Evolutionary conservation across 2,797 vertebrate species (phyloP).

Genomic region (Syngnathus rostellatus): DNA sequence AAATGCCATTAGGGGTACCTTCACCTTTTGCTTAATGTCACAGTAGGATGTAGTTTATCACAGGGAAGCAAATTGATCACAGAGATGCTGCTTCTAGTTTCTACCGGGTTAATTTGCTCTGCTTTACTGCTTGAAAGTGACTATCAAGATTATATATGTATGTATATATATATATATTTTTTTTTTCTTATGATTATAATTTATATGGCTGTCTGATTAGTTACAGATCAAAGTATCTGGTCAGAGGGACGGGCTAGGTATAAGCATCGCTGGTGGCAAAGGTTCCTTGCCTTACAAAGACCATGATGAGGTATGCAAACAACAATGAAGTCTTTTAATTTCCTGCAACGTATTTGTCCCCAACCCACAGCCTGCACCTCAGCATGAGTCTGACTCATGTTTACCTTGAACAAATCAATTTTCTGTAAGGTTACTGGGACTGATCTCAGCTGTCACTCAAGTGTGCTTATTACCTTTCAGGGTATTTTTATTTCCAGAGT

Average conservation of each 20-base stretch:
- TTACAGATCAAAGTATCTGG: constrained; percentile 81
- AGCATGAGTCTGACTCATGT: neutral
- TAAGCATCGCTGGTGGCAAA: constrained; percentile 83
- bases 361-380: no score
- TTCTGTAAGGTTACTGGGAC: constrained; percentile 6
- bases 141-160: neutral
- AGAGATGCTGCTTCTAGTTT: neutral
- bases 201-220: constrained; percentile 51
- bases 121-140: neutral
- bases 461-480: constrained; percentile 46
- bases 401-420: constrained; percentile 5
- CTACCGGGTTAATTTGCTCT: neutral
- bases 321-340: neutral
- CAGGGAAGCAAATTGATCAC: neutral
- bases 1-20: constrained; percentile 71
- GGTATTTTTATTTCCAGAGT: constrained; percentile 71
- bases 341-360: neutral
- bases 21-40: constrained; percentile 17
- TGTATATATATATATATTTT: neutral
- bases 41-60: constrained; percentile 1
- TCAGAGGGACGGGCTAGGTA: constrained; percentile 75
- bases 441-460: neutral
- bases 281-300: constrained; percentile 79
- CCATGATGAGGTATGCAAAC: constrained; percentile 69
- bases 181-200: neutral